Base-by-base conservation (phyloP, 2,113 vertebrate species). In the human (Homo sapiens) region DNA sequence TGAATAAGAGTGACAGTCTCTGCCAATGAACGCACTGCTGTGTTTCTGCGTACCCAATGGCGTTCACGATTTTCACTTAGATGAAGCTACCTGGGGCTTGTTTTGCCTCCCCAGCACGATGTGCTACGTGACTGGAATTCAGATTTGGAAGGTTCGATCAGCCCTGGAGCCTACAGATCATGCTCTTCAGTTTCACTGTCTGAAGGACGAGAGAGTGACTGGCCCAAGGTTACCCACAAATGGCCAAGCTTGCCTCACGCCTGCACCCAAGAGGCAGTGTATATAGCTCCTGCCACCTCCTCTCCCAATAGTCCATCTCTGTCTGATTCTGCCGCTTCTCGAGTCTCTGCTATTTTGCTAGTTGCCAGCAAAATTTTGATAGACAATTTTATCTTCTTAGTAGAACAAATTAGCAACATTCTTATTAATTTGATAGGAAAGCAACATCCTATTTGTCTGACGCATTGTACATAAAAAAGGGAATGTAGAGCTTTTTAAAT, bases 11-110 rank as follows among this genome's bases (percentile, higher is more conserved):
- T 45, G 91, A 73, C 14, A 32, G 59, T 93, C 90, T 93, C 96
- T 96, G 96, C 97, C 98, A 90, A 76, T 95, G 95, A 97, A 25
- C 88, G 8, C 48, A 20, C 96, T 55, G 95, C 94, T 96, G 92
- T 84, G 96, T 73, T 92, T 73, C 97, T 90, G 95, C 78, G 84
- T 40, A 89, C 95, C 97, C 92, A 93, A 30, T 79, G 92, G 66
- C 16, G 66, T 89, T 92, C 96, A 52, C 20, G 64, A 82, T 78
- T 94, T 85, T 95, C 96, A 20, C 92, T 95, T 93, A 48, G 81
- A 87, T 20, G 73, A 73, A 57, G 92, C 96, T 86, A 94, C 96
- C 96, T 59, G 73, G 89, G 64, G 93, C 90, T 81, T 12, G 78
- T 82, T 95, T 94, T 73, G 90, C 96, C 95, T 96, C 95, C 93